Base-by-base conservation (phyloP, 2,888 invertebrate genomes). In the Erebia epiphron region DNA sequence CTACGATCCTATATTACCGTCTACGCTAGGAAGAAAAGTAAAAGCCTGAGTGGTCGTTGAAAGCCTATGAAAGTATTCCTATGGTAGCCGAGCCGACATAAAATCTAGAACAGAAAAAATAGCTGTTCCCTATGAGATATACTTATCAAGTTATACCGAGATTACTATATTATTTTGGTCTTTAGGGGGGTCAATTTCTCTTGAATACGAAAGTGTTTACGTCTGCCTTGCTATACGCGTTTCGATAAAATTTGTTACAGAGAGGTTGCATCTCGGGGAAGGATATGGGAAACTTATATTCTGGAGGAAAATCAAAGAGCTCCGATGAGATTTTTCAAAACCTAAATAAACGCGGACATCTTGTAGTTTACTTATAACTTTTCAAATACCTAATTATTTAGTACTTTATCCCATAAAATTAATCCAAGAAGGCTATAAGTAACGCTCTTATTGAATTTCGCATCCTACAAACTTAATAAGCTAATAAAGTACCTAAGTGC, bases 1-100 rank as follows among this genome's bases (percentile, higher is more conserved):
- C 52, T 52, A 64, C 52, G 52, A 64, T 64, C 64, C 50, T 52
- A 64, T 52, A 64, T 64, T 52, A 64, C 26, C 50, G 64, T 35
- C 35, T 52, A 7, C 41, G 52, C 13, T 41, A 54, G 52, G 52
- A 54, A 35, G 54, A 64, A 64, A 64, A 64, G 64, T 52, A 64
- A 52, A 54, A 61, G 63, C 35, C 54, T 64, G 64, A 64, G 64
- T 64, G 64, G 52, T 54, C 16, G 52, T 64, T 52, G 52, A 54
- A 52, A 64, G 64, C 64, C 52, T 64, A 52, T 54, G 52, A 64
- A 54, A 50, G 64, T 52, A 64, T 50, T 52, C 26, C 50, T 63
- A 46, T 63, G 26, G 62, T 16, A 16, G 50, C 64, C 35, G 52
- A 35, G 26, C 52, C 10, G 64, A 35, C 35, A 35, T 52, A 35